Conservation (phyloP, 2,113 vertebrate genomes). For the Hiodon tergisus region DNA sequence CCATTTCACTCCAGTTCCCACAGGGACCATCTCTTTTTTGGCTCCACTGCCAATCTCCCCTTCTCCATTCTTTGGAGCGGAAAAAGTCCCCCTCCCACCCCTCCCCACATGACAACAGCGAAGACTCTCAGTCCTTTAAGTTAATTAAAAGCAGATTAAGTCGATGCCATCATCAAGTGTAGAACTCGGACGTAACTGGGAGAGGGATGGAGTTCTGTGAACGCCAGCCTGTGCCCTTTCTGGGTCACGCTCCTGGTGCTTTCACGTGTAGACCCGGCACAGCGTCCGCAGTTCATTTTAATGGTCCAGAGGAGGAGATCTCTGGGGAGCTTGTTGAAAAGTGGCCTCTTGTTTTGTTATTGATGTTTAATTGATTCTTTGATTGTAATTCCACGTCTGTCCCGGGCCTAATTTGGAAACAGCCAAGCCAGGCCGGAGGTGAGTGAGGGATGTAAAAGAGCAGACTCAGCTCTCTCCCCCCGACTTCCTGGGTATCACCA, state of each 20-base stretch:
- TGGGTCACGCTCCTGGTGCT: neutral
- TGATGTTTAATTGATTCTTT: constrained; percentile 6
- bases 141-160: constrained; percentile 51
- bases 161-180: constrained; percentile 27
- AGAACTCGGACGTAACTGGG: constrained; percentile 7
- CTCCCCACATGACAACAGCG: constrained; percentile 26
- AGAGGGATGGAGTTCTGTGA: neutral
- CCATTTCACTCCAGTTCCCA: constrained; percentile 38
- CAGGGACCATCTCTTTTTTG: constrained; percentile 13
- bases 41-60: constrained; percentile 15
- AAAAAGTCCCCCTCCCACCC: neutral
- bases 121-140: constrained; percentile 27
- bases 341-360: neutral
- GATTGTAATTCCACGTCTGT: constrained; percentile 6
- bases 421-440: neutral
- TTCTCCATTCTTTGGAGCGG: neutral
- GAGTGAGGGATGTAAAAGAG: neutral
- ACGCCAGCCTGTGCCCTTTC: neutral
- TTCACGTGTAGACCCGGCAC: no score
- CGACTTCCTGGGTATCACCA: neutral
- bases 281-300: neutral
- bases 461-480: neutral
- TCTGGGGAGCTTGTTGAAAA: neutral
- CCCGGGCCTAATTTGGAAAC: neutral
- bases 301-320: neutral